Evolutionary conservation across 2,888 invertebrate genomes (phyloP).

Genomic region (Dryomyza anilis): DNA sequence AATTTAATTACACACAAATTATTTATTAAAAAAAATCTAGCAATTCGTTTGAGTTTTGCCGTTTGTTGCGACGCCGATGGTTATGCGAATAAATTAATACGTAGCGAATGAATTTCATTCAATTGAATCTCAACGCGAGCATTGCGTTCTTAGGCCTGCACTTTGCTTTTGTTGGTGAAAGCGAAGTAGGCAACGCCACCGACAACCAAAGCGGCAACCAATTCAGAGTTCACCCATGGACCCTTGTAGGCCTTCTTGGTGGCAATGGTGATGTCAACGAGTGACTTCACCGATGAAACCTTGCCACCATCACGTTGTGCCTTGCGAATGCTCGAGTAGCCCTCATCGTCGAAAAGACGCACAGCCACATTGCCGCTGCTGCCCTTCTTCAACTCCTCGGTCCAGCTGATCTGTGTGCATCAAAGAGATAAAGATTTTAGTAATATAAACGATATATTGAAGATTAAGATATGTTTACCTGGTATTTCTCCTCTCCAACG

Average conservation of each 20-base stretch:
- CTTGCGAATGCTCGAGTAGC: constrained; percentile 84
- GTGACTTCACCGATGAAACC: constrained; percentile 68
- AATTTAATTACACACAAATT: constrained; percentile 3
- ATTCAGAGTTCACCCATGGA: constrained; percentile 91
- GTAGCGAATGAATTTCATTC: constrained; percentile 59
- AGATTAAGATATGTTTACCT: constrained; percentile 66
- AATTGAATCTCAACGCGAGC: constrained; percentile 25
- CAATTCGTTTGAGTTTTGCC: not conserved
- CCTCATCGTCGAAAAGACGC: constrained; percentile 89
- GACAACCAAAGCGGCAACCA: constrained; percentile 80
- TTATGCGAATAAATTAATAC: constrained; percentile 54
- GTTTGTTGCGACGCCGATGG: not conserved
- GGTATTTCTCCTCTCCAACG: constrained; percentile 78
- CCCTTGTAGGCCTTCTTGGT: constrained; percentile 86
- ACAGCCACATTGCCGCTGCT: constrained; percentile 81
- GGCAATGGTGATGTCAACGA: constrained; percentile 71
- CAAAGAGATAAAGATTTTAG: not conserved
- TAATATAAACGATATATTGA: not conserved
- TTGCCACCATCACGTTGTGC: constrained; percentile 76
- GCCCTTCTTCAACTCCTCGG: constrained; percentile 83
- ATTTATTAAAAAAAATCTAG: not conserved
- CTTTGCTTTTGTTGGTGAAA: constrained; percentile 78
- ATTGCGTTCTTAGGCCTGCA: constrained; percentile 2
- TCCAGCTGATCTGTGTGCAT: constrained; percentile 83
- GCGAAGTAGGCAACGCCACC: constrained; percentile 85